These are phyloP conservation scores for Anabacerthia variegaticeps DNA, from an alignment of 2,797 vertebrate species.

Conservation along the genomic window DNA sequence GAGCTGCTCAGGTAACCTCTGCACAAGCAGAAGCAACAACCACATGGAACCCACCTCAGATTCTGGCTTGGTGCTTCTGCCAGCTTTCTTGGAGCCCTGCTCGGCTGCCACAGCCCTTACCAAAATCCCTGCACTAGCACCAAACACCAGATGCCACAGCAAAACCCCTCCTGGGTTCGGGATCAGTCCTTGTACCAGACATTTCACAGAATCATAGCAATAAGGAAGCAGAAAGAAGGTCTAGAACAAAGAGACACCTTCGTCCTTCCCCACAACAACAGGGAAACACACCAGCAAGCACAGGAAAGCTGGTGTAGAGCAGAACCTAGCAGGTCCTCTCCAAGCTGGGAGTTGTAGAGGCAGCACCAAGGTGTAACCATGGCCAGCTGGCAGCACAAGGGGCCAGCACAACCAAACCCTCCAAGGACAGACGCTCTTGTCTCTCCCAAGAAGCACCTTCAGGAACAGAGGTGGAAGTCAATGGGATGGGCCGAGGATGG, in stretches of 20 bases:
- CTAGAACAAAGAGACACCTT: neutral
- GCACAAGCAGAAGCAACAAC: neutral
- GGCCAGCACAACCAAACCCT: neutral
- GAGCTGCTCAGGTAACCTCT: neutral
- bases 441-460: neutral
- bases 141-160: neutral
- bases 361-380: neutral
- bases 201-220: neutral
- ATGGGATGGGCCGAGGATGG: accelerated
- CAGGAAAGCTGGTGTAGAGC: neutral
- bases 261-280: neutral
- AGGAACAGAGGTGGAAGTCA: neutral
- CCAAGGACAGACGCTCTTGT: accelerated
- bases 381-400: neutral
- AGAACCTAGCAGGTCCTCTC: neutral
- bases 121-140: neutral
- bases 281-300: neutral
- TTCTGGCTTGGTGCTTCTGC: neutral
- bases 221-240: neutral
- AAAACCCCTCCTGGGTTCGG: neutral
- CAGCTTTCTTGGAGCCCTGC: neutral
- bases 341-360: neutral
- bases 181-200: neutral
- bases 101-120: neutral
- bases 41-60: neutral